Evolutionary conservation across 1,140 invertebrate genomes (phyloP), one percentile per base, ranked within the genome.

Genomic region (Heliothis subflexa): DNA sequence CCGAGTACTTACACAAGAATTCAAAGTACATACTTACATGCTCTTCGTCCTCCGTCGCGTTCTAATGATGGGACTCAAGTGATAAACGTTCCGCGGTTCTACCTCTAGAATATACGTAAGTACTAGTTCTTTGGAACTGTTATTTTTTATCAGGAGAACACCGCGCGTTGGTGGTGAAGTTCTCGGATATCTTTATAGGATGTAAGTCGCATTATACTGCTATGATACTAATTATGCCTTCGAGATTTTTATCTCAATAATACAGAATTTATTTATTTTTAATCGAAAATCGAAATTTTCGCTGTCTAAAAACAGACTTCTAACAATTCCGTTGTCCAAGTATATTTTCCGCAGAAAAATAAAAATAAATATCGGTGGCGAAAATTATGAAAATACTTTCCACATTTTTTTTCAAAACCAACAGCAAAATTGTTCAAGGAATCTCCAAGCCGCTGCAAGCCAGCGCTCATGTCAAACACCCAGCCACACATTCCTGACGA

Each of bases 401-500:
- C 9, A 33, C 13, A 59, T 33, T 57, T 9, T 45, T 16, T n/a
- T 1, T 11, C 40, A 5, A 11, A 10, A 12, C 10, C 11, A 4
- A 0, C 40, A 47, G 1, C 16, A n/a, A 49, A 28, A 73, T 3
- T 45, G 18, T 16, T 57, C 33, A 73, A 59, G 16, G 7, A 45
- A 49, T 2, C 64, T 9, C 13, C 5, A 49, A 54, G 3, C 57
- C 13, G 75, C 80, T 14, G 21, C 16, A 59, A 28, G 70, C 82
- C 79, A 59, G n/a, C 81, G 62, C 85, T 87, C 78, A 50, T 82
- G 52, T 52, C 82, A 85, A 86, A 78, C 49, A 79, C 86, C 85
- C 79, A 76, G 68, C 11, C 81, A 81, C 88, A 89, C 93, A 93
- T 94, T 94, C 93, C 87, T 93, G 93, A 94, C 91, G 92, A 93